These are phyloP conservation scores for Euzetes globulus DNA, from an alignment of 2,888 invertebrate species.

Conservation along the genomic window DNA sequence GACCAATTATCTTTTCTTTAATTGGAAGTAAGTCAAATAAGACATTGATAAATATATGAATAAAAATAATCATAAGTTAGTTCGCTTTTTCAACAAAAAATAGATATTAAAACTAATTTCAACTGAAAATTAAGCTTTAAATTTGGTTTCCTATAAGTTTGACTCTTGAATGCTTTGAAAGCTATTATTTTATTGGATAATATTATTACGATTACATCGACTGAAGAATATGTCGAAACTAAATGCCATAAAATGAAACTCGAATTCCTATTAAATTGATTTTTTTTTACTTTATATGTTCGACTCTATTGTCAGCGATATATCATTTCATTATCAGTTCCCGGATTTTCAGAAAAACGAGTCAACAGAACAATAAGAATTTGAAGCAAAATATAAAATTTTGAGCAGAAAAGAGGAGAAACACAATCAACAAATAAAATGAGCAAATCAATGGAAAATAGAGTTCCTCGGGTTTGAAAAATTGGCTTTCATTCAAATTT, in stretches of 20 bases:
- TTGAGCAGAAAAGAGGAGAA: neutral
- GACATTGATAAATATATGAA: too few relatives aligned
- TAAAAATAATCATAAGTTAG: too few relatives aligned
- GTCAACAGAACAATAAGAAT: neutral
- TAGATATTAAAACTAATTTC: too few relatives aligned
- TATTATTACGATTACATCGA: neutral
- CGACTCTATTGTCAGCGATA: conserved; percentile 7
- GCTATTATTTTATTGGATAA: neutral
- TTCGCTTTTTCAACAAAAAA: too few relatives aligned
- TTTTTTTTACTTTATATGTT: neutral
- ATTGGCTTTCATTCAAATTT: too few relatives aligned
- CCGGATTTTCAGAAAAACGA: neutral
- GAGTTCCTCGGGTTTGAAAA: too few relatives aligned
- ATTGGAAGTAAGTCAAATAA: too few relatives aligned
- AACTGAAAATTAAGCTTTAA: too few relatives aligned
- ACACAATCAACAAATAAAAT: neutral
- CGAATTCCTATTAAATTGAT: neutral
- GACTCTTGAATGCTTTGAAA: too few relatives aligned
- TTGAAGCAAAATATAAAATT: neutral
- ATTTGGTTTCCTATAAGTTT: too few relatives aligned
- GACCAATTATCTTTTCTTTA: too few relatives aligned
- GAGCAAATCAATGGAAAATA: neutral
- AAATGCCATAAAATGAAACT: conserved; percentile 6
- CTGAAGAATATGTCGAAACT: neutral
- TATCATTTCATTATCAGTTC: conserved; percentile 19